Evolutionary conservation across 2,113 vertebrate species (phyloP).

Genomic region (Prochilodus magdalenae): DNA sequence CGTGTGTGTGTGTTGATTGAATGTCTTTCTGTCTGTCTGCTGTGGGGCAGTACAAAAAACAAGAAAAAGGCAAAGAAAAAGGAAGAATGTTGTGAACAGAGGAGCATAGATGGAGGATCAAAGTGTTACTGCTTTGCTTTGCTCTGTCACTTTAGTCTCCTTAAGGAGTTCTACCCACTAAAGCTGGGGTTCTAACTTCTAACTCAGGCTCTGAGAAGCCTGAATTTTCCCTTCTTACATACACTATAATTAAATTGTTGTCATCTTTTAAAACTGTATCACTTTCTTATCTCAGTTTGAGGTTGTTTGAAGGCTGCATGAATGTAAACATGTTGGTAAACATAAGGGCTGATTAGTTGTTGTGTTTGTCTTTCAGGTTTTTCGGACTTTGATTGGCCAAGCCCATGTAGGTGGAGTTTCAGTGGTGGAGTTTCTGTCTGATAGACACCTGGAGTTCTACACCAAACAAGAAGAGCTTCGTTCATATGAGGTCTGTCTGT

Average conservation of each 20-base stretch:
- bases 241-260: not conserved
- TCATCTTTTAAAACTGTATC: not conserved
- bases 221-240: not conserved
- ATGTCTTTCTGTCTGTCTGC: constrained; percentile 6
- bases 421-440: constrained; percentile 57
- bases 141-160: constrained; percentile 2
- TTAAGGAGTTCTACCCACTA: not conserved
- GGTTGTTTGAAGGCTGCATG: not conserved
- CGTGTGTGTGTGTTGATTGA: not conserved
- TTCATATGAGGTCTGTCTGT: constrained; percentile 44
- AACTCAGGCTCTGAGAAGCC: not conserved
- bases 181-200: not conserved
- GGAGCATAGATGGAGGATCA: constrained; percentile 16
- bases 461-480: constrained; percentile 41
- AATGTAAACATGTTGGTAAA: not conserved
- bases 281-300: not conserved
- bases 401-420: constrained; percentile 27
- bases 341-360: not conserved
- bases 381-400: constrained; percentile 53
- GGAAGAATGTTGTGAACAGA: not conserved
- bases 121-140: constrained; percentile 6
- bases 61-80: not conserved
- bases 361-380: constrained; percentile 42
- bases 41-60: constrained; percentile 1
- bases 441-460: constrained; percentile 58